Conservation (phyloP, 2,113 vertebrate species). For the Triplophysa siluroides region DNA sequence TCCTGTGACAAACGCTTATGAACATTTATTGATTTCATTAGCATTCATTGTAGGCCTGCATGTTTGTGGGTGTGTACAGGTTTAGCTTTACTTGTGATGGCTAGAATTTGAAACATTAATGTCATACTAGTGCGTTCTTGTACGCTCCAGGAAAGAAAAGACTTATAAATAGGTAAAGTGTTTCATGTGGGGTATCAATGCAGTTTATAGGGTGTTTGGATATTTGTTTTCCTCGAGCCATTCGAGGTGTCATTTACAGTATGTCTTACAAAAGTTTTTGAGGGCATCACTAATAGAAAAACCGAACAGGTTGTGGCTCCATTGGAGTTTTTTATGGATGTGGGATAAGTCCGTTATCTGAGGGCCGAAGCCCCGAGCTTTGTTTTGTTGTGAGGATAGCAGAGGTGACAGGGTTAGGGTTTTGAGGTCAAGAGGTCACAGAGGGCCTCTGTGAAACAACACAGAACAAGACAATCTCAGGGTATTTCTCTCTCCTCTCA, state of each 20-base stretch:
- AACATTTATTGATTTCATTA: slow-evolving; percentile 76
- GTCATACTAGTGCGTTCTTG: too few relatives aligned
- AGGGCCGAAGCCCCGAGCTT: slow-evolving; percentile 64
- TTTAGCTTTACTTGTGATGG: background rate
- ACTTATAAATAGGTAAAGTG: too few relatives aligned
- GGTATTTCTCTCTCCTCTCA: slow-evolving; percentile 45
- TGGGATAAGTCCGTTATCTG: slow-evolving; percentile 53
- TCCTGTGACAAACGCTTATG: slow-evolving; percentile 72
- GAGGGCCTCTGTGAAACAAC: slow-evolving; percentile 71
- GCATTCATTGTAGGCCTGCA: slow-evolving; percentile 63
- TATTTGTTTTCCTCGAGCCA: too few relatives aligned
- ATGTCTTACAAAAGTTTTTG: too few relatives aligned
- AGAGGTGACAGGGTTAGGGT: slow-evolving; percentile 81
- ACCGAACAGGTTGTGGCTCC: background rate
- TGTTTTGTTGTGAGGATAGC: slow-evolving; percentile 84
- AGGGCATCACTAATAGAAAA: background rate
- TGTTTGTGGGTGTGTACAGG: background rate
- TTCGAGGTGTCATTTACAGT: too few relatives aligned
- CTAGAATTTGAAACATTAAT: too few relatives aligned
- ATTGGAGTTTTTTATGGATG: slow-evolving; percentile 55
- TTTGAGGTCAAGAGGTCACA: slow-evolving; percentile 59
- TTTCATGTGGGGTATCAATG: too few relatives aligned
- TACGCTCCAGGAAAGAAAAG: too few relatives aligned
- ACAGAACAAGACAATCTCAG: slow-evolving; percentile 78
- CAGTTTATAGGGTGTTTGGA: too few relatives aligned